Conservation (phyloP, 2,888 invertebrate species). For the Tetragnatha montana region DNA sequence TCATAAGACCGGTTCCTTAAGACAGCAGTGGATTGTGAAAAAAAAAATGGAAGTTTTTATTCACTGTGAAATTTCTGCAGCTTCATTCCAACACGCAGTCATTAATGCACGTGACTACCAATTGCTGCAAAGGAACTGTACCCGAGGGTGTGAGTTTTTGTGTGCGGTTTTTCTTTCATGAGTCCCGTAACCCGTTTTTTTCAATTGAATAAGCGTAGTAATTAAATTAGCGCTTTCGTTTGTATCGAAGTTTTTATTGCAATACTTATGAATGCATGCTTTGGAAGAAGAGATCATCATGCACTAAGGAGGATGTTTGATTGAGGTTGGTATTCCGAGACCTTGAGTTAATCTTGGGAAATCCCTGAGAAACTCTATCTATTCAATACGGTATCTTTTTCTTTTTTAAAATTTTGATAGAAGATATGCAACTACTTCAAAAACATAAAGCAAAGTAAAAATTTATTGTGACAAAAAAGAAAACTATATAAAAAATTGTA, state of each 20-base stretch:
- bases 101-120: background rate
- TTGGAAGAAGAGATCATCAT: too few species aligned
- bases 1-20: slow-evolving; percentile 35
- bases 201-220: background rate
- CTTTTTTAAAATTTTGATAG: too few species aligned
- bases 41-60: slow-evolving; percentile 18
- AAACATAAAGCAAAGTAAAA: too few species aligned
- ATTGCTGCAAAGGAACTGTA: background rate
- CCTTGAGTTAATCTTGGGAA: too few species aligned
- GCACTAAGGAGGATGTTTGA: too few species aligned
- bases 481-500: too few species aligned
- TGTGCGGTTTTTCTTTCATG: background rate
- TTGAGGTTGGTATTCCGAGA: too few species aligned
- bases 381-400: too few species aligned
- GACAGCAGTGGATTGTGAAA: slow-evolving; percentile 18
- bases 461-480: too few species aligned
- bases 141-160: background rate
- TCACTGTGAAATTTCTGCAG: slow-evolving; percentile 37
- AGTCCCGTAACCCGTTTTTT: background rate
- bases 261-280: background rate
- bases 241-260: background rate
- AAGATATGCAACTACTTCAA: too few species aligned
- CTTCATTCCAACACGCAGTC: slow-evolving; percentile 19
- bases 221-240: background rate
- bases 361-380: too few species aligned